Base-by-base conservation (phyloP, 1,140 invertebrate genomes). In the Steinernema feltiae region DNA sequence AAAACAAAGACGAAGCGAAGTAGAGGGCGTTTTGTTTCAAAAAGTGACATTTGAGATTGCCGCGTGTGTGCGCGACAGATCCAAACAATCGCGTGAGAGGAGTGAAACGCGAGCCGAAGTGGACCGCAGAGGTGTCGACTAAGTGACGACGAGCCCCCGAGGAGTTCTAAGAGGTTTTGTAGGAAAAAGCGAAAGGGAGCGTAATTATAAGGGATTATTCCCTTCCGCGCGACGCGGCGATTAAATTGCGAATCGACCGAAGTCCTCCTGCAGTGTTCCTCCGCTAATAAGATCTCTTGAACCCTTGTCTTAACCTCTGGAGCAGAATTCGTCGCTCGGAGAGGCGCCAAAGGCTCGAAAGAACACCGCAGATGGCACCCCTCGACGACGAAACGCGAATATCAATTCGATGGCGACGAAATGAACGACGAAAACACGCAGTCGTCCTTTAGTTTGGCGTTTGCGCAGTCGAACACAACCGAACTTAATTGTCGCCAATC, bases 201-300 rank as follows among this genome's bases (percentile, higher is more conserved):
- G 24, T 63, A 63, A 63, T 63, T 63, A 63, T 63, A 63, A 7
- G 53, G 53, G 53, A 63, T 63, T 63, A 63, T 63, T 63, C 53
- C n/a, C 53, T 15, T 63, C 53, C 53, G 53, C 53, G 53, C 53
- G 41, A 46, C 41, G 24, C 53, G 53, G 24, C 53, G 53, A 63
- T 63, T 63, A 63, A 63, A 63, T 12, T 63, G 53, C 53, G 53
- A 15, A 3, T 15, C 53, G 53, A 12, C 7, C 35, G 53, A 46
- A 7, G 41, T 46, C 41, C 41, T 7, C 7, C 7, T 7, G n/a
- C 41, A n/a, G n/a, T n/a, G 41, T 12, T n/a, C 7, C 24, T 63
- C 53, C 53, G 53, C 53, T 63, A 63, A 63, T 27, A 15, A 63
- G 53, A 63, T 17, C 15, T 21, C 53, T n/a, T 63, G 53, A 15